A percentile compares a stretch with the other conserved stretches of the same genome.
These are phyloP conservation scores for Sinelater perroti DNA, from an alignment of 2,888 invertebrate species.

Conservation along the genomic window DNA sequence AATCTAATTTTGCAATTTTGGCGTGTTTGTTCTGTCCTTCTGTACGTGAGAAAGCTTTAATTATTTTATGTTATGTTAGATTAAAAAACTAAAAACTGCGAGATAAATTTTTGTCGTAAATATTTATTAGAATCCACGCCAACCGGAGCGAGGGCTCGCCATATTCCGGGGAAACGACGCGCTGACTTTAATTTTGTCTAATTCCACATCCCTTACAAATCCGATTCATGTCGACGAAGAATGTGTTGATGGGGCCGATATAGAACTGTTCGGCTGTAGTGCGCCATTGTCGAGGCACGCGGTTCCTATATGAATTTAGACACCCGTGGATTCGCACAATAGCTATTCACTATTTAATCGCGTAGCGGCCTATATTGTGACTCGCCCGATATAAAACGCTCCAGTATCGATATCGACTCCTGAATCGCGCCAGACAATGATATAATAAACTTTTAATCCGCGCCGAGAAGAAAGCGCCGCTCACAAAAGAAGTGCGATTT, in stretches of 20 bases:
- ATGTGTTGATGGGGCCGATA: slow-evolving; percentile 41
- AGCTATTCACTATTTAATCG: slow-evolving; percentile 55
- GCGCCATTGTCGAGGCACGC: slow-evolving; percentile 50
- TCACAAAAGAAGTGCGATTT: slow-evolving; percentile 42
- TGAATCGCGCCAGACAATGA: slow-evolving; percentile 35
- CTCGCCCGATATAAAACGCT: slow-evolving; percentile 52
- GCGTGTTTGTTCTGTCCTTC: too few relatives aligned
- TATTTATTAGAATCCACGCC: too few relatives aligned
- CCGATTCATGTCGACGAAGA: too few relatives aligned
- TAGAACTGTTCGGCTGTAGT: slow-evolving; percentile 48
- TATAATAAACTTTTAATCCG: slow-evolving; percentile 46
- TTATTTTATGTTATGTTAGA: too few relatives aligned
- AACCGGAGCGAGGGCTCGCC: too few relatives aligned
- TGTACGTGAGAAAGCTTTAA: too few relatives aligned
- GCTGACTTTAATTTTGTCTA: too few relatives aligned
- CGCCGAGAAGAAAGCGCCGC: slow-evolving; percentile 39
- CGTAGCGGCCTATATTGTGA: slow-evolving; percentile 52
- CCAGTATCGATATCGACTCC: slow-evolving; percentile 44
- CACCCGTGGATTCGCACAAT: slow-evolving; percentile 53
- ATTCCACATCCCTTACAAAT: too few relatives aligned
- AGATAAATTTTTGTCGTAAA: too few relatives aligned
- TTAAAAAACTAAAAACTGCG: too few relatives aligned
- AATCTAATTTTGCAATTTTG: too few relatives aligned
- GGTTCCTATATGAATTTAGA: slow-evolving; percentile 51
- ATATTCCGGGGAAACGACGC: too few relatives aligned